Evolutionary conservation across 2,888 invertebrate species (phyloP).

Genomic region (Epistrophe eligans): DNA sequence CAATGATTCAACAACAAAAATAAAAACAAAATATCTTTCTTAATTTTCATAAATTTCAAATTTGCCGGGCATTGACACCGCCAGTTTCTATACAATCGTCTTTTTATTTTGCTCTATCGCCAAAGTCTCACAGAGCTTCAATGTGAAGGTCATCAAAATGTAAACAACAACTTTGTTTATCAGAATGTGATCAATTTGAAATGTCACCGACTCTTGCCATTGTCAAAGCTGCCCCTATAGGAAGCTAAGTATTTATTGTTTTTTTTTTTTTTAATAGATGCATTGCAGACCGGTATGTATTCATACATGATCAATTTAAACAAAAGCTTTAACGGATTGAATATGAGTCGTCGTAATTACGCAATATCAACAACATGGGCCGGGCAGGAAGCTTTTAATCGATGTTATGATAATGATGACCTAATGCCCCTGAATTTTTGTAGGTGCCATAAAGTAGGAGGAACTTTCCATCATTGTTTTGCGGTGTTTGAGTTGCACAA

Average conservation of each 20-base stretch:
- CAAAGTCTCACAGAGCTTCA: conserved; percentile 43
- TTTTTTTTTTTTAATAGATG: background rate
- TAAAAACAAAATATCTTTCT: background rate
- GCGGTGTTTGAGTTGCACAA: conserved; percentile 32
- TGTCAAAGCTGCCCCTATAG: conserved; percentile 46
- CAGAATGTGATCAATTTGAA: conserved; percentile 42
- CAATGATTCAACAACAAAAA: conserved; percentile 40
- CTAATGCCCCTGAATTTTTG: conserved; percentile 60
- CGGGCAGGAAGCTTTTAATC: conserved; percentile 35
- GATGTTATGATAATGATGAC: conserved; percentile 46
- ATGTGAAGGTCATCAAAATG: conserved; percentile 67
- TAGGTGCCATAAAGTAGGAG: conserved; percentile 42
- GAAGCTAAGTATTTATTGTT: background rate
- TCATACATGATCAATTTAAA: conserved; percentile 29
- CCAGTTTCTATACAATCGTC: background rate
- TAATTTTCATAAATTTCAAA: conserved; percentile 46
- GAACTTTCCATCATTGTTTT: conserved; percentile 16
- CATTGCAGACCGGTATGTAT: conserved; percentile 9
- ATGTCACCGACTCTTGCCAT: conserved; percentile 69
- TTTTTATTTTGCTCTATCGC: conserved; percentile 13
- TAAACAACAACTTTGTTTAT: conserved; percentile 47
- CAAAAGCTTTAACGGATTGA: conserved; percentile 26
- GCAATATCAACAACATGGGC: conserved; percentile 26
- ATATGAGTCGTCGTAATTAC: conserved; percentile 19
- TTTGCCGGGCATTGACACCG: conserved; percentile 58